A percentile compares a stretch with the other conserved stretches of the same genome.
These are phyloP conservation scores for Sturmia bella DNA, from an alignment of 2,888 invertebrate species.

Conservation along the genomic window DNA sequence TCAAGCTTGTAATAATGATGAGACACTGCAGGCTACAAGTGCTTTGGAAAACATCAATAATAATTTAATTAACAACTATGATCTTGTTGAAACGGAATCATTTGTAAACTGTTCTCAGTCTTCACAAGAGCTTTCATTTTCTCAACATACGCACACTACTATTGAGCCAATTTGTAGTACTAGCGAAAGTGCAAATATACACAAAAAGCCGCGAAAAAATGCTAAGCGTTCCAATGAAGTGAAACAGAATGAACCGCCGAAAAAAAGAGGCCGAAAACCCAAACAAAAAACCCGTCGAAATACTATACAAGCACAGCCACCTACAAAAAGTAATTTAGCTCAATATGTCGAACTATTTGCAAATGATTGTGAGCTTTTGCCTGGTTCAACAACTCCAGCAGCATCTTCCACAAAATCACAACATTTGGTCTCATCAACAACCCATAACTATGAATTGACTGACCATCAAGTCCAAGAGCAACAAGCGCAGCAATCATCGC, in stretches of 20 bases:
- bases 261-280: constrained; percentile 72
- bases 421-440: constrained; percentile 73
- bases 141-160: constrained; percentile 23
- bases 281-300: constrained; percentile 4
- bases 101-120: constrained; percentile 25
- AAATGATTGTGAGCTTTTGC: constrained; percentile 65
- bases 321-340: constrained; percentile 73
- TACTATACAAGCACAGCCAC: constrained; percentile 24
- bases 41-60: constrained; percentile 70
- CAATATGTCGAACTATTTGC: constrained; percentile 74
- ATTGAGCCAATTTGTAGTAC: not conserved
- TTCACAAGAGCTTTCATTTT: constrained; percentile 29
- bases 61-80: constrained; percentile 64
- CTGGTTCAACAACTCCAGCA: constrained; percentile 70
- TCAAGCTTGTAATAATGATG: constrained; percentile 51
- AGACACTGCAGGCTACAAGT: constrained; percentile 67
- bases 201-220: constrained; percentile 47
- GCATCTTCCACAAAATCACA: constrained; percentile 71
- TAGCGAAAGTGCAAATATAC: not conserved
- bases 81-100: constrained; percentile 1
- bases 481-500: constrained; percentile 19
- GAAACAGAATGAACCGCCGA: constrained; percentile 60
- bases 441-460: constrained; percentile 71
- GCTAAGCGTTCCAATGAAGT: constrained; percentile 17
- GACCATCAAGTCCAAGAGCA: constrained; percentile 46